A percentile compares a stretch with the other conserved stretches of the same genome.
Evolutionary conservation across 2,888 invertebrate species (phyloP).

Genomic region (Perithous albicinctus): DNA sequence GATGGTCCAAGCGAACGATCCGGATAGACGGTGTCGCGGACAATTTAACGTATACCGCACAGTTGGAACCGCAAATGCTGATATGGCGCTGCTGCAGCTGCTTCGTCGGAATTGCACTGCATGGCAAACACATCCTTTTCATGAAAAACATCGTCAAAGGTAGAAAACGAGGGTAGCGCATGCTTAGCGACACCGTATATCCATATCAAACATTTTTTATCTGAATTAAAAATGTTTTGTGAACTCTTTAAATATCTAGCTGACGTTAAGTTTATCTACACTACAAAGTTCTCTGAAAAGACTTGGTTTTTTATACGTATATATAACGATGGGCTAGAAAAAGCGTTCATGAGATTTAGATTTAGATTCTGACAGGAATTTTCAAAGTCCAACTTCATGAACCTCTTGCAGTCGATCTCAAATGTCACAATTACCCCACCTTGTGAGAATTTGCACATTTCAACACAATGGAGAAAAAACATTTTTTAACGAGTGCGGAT

Average conservation of each 20-base stretch:
- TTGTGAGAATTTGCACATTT: too few relatives aligned
- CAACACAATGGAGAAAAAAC: too few relatives aligned
- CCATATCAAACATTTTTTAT: background rate
- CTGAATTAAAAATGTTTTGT: conserved; percentile 2
- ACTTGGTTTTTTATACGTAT: background rate
- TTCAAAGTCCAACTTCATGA: too few relatives aligned
- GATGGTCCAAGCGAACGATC: conserved; percentile 42
- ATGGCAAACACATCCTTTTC: conserved; percentile 39
- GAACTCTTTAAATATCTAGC: conserved; percentile 23
- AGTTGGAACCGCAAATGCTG: conserved; percentile 38
- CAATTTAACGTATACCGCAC: conserved; percentile 28
- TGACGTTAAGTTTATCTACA: background rate
- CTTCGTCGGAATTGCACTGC: conserved; percentile 18
- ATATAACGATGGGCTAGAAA: background rate
- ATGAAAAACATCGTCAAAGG: conserved; percentile 40
- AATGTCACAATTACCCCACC: too few relatives aligned
- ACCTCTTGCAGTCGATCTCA: too few relatives aligned
- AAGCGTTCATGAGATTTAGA: conserved; percentile 2
- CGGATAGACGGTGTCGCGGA: conserved; percentile 46
- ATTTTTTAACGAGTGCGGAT: too few relatives aligned
- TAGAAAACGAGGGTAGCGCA: background rate
- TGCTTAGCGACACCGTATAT: background rate
- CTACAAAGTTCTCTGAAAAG: conserved; percentile 1
- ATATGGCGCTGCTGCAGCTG: background rate
- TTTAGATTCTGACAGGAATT: too few relatives aligned